Evolutionary conservation across 2,888 invertebrate genomes (phyloP).

Genomic region (Pharmacophagus antenor): DNA sequence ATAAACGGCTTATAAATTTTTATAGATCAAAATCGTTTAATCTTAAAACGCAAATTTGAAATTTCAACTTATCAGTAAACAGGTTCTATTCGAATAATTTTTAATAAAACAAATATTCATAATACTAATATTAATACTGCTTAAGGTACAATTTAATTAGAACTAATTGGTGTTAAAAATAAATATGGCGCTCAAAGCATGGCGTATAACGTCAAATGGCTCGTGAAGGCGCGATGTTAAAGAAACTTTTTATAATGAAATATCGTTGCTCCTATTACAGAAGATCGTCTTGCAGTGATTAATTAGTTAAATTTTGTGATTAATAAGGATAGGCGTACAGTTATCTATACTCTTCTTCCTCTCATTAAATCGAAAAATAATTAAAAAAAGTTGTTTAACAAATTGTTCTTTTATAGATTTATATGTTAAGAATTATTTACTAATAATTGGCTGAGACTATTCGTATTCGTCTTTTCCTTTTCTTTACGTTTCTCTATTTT

Average conservation of each 20-base stretch:
- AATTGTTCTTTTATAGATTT: too few species aligned
- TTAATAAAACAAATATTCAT: background rate
- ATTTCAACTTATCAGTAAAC: background rate
- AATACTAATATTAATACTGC: background rate
- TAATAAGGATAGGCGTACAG: background rate
- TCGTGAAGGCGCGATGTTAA: constrained; percentile 63
- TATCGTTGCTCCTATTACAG: constrained; percentile 42
- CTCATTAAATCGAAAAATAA: too few species aligned
- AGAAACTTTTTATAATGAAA: constrained; percentile 47
- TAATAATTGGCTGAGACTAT: too few species aligned
- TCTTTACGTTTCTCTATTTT: too few species aligned
- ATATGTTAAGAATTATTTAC: too few species aligned
- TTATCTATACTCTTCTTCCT: constrained; percentile 1
- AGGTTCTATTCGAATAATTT: background rate
- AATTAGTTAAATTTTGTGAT: constrained; percentile 38
- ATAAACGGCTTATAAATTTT: too few species aligned
- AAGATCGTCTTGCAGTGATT: constrained; percentile 53
- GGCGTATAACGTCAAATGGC: constrained; percentile 60
- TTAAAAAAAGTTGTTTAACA: too few species aligned
- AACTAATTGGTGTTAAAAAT: constrained; percentile 64
- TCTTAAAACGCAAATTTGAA: too few species aligned
- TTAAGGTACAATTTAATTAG: constrained; percentile 23
- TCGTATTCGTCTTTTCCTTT: too few species aligned
- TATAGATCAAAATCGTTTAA: too few species aligned
- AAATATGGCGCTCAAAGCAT: constrained; percentile 45